Conservation (phyloP, 2,797 vertebrate genomes). For the Morus bassanus region DNA sequence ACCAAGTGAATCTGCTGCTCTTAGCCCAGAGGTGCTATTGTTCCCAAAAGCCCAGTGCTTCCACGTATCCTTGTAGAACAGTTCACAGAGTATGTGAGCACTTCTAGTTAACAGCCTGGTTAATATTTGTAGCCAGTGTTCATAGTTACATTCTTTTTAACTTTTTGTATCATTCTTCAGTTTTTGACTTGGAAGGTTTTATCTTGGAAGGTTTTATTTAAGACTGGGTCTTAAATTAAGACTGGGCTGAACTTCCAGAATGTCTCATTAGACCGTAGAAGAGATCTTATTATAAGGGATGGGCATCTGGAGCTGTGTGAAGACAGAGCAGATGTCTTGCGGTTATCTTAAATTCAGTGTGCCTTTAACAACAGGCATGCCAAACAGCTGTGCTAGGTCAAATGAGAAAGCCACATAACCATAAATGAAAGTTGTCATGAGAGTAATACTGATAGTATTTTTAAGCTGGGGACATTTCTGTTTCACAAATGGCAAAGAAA, state of each 20-base stretch:
- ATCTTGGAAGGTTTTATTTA: not conserved
- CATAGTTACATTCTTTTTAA: not conserved
- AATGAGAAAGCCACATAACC: not conserved
- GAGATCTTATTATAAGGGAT: not conserved
- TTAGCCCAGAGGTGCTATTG: not conserved
- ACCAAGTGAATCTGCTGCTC: not conserved
- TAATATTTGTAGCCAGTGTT: not conserved
- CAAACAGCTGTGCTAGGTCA: not conserved
- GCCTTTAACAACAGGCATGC: not conserved
- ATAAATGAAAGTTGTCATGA: not conserved
- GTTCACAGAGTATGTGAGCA: not conserved
- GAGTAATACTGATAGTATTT: not conserved
- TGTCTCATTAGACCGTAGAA: not conserved
- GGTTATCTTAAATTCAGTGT: not conserved
- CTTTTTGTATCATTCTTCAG: not conserved
- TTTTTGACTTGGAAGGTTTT: not conserved
- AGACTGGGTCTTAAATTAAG: not conserved
- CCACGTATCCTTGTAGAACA: not conserved
- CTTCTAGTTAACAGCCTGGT: not conserved
- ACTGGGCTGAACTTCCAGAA: not conserved
- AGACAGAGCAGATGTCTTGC: not conserved
- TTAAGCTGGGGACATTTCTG: not conserved
- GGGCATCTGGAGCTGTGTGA: not conserved
- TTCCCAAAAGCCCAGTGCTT: not conserved
- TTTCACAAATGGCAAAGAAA: not conserved